These are phyloP conservation scores for Tinea semifulvella DNA, from an alignment of 2,888 invertebrate species.

Conservation along the genomic window DNA sequence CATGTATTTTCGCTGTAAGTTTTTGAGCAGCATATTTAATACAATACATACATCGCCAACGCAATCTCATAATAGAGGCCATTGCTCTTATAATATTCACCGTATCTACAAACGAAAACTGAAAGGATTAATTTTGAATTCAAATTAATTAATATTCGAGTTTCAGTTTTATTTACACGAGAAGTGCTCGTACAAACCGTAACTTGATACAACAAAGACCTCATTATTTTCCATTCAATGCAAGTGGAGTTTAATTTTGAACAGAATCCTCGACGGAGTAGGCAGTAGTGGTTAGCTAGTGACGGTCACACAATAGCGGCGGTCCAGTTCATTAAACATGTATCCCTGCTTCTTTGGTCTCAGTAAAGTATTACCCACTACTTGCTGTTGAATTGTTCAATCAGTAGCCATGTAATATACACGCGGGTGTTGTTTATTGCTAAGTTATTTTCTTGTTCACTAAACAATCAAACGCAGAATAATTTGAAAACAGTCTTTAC, in stretches of 20 bases:
- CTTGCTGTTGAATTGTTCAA: slow-evolving; percentile 1
- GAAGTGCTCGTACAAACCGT: slow-evolving; percentile 19
- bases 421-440: no score
- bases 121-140: slow-evolving; percentile 38
- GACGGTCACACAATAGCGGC: slow-evolving; percentile 43
- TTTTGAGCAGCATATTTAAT: background rate
- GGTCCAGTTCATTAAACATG: slow-evolving; percentile 53
- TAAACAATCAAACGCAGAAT: no score
- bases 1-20: no score
- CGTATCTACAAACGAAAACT: slow-evolving; percentile 11
- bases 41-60: slow-evolving; percentile 6
- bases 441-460: no score
- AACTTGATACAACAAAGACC: slow-evolving; percentile 38
- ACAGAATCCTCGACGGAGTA: slow-evolving; percentile 16
- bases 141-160: slow-evolving; percentile 44
- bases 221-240: slow-evolving; percentile 52
- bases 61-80: slow-evolving; percentile 21
- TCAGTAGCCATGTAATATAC: background rate
- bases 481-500: no score
- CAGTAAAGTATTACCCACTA: background rate
- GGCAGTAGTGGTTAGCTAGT: slow-evolving; percentile 15
- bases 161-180: slow-evolving; percentile 19
- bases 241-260: slow-evolving; percentile 33
- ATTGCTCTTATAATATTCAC: slow-evolving; percentile 12
- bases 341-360: slow-evolving; percentile 23